Percentiles rank a stretch among this genome's conserved stretches.
phyloP scores from a whole-genome alignment of 1,140 invertebrate genomes.

The Drosophila bifasciata region DNA sequence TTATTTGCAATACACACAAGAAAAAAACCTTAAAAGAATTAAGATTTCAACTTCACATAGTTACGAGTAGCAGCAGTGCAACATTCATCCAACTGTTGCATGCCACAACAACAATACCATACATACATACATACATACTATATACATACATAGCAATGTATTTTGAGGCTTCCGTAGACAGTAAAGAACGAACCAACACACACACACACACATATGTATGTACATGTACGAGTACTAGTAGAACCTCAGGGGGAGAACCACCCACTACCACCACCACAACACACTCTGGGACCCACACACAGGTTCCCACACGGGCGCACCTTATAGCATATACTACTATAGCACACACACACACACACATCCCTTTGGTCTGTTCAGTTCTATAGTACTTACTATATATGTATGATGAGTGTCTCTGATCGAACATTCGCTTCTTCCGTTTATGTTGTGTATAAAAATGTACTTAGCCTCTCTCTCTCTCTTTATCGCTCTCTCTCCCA shows the following conservation, averaged over 20 bases:
- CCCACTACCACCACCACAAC: too few relatives aligned
- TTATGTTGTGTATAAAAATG: conserved; percentile 40
- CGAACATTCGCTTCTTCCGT: conserved; percentile 20
- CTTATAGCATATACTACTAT: conserved; percentile 5
- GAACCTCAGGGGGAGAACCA: conserved; percentile 15
- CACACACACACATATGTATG: not conserved
- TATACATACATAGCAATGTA: conserved; percentile 38
- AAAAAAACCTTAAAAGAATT: conserved; percentile 69
- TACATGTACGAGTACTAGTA: not conserved
- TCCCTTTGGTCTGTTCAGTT: too few relatives aligned
- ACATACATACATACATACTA: conserved; percentile 33
- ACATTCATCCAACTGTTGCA: not conserved
- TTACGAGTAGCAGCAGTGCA: conserved; percentile 34
- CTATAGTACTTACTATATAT: too few relatives aligned
- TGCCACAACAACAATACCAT: conserved; percentile 2
- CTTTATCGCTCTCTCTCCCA: conserved; percentile 15
- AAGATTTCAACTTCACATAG: conserved; percentile 68
- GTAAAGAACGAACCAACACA: conserved; percentile 34
- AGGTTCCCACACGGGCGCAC: not conserved
- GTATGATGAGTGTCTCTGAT: conserved; percentile 9
- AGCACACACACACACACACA: conserved; percentile 5
- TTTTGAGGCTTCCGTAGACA: conserved; percentile 61
- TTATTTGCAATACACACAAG: conserved; percentile 59
- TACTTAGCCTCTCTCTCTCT: conserved; percentile 27
- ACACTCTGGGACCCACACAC: not conserved